Conservation (phyloP, 2,113 vertebrate genomes). For the Tupaia chinensis region DNA sequence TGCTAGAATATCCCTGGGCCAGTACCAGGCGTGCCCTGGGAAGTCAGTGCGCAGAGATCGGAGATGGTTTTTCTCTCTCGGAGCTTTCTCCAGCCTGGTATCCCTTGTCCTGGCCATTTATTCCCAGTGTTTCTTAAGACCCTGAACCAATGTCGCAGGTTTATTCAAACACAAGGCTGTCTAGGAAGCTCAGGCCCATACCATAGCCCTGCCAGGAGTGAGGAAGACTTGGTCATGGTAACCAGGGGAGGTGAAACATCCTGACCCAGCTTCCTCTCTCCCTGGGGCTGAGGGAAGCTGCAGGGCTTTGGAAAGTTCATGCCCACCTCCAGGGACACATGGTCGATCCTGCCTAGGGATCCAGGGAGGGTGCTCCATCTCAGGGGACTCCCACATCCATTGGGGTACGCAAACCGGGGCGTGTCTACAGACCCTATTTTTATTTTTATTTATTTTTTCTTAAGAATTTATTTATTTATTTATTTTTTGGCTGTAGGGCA, state of each 20-base stretch:
- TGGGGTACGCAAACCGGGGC: fast-evolving
- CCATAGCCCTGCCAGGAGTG: fast-evolving
- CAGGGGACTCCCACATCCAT: fast-evolving
- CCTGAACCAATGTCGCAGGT: not conserved
- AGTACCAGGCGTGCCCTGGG: not conserved
- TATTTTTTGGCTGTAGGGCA: no score
- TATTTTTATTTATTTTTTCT: no score
- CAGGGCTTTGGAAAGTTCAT: not conserved
- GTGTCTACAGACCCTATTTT: not conserved
- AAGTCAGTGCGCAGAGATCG: not conserved
- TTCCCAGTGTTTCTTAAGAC: not conserved
- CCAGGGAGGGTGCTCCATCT: not conserved
- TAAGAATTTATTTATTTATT: no score
- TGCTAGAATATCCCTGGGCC: not conserved
- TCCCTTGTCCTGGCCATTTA: not conserved
- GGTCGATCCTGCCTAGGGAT: not conserved
- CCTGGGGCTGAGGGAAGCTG: not conserved
- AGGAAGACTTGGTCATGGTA: fast-evolving
- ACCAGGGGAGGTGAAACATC: fast-evolving
- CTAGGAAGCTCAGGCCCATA: not conserved
- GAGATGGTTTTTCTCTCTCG: not conserved
- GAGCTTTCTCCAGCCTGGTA: not conserved
- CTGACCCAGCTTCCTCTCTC: not conserved
- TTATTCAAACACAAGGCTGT: not conserved
- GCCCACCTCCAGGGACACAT: fast-evolving